Evolutionary conservation across 2,888 invertebrate genomes (phyloP), one percentile per base, ranked within the genome.

Genomic region (Mimachlamys varia): DNA sequence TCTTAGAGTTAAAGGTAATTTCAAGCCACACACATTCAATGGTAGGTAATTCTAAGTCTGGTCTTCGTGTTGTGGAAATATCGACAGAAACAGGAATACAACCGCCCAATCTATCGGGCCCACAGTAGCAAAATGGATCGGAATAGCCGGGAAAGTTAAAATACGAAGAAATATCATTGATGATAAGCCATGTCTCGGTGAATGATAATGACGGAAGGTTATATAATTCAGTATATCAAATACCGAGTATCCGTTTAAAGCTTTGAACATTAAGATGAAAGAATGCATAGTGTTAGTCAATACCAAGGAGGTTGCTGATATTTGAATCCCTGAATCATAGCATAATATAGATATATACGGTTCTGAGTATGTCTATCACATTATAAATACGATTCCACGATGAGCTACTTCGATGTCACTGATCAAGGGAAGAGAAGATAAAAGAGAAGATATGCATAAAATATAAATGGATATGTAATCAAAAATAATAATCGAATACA

Each of bases 11-110:
- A n/a, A n/a, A n/a, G n/a, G n/a, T n/a, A n/a, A n/a, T n/a, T n/a
- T n/a, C n/a, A n/a, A n/a, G n/a, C n/a, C n/a, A n/a, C n/a, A n/a
- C n/a, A n/a, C n/a, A n/a, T n/a, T n/a, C 49, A n/a, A n/a, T n/a
- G n/a, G n/a, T n/a, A n/a, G n/a, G n/a, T n/a, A n/a, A n/a, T n/a
- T n/a, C n/a, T n/a, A n/a, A n/a, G n/a, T n/a, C n/a, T n/a, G n/a
- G n/a, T n/a, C n/a, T n/a, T n/a, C n/a, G n/a, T n/a, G n/a, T n/a
- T n/a, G n/a, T n/a, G 3, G 88, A 58, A 38, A 58, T 90, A 12
- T 49, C 13, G 17, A 89, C 50, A 89, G 49, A 89, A 87, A 87
- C 50, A 17, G 49, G 22, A 15, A 89, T 53, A 17, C 88, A 87
- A n/a, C 55, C 33, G n/a, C 88, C 88, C 7, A 88, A 12, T 12